Percentiles rank a stretch among this genome's conserved stretches.
These are phyloP conservation scores for Globia sparganii DNA, from an alignment of 2,888 invertebrate species.

Conservation along the genomic window DNA sequence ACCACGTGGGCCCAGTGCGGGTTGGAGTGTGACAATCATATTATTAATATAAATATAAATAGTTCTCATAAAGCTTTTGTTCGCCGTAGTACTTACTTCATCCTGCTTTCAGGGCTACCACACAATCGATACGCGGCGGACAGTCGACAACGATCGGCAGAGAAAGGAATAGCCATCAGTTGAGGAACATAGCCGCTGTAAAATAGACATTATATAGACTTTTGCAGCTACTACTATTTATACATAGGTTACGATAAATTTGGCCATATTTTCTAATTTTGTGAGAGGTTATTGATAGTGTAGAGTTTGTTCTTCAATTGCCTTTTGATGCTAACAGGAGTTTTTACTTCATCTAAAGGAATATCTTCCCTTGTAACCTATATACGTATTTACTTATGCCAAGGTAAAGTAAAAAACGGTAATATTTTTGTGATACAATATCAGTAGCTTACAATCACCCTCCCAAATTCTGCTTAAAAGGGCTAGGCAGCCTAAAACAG, in stretches of 20 bases:
- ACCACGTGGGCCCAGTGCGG: neutral
- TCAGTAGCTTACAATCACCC: neutral
- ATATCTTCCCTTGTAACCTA: no score
- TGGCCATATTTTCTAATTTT: constrained; percentile 5
- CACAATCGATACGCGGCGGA: constrained; percentile 39
- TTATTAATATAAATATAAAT: neutral
- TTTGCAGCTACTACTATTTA: neutral
- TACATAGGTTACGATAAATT: constrained; percentile 6
- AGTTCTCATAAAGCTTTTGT: constrained; percentile 21
- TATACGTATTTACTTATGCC: neutral
- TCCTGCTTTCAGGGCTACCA: constrained; percentile 31
- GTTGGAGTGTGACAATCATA: neutral
- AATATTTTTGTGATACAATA: neutral
- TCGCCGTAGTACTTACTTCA: neutral
- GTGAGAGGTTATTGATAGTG: neutral
- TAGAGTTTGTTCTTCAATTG: neutral
- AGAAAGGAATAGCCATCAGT: constrained; percentile 43
- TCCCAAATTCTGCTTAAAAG: no score
- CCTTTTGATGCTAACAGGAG: neutral
- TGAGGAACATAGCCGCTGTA: constrained; percentile 13
- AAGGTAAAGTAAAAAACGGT: neutral
- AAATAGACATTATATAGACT: constrained; percentile 33
- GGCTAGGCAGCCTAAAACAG: no score
- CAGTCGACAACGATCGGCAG: constrained; percentile 40
- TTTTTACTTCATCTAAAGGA: neutral